Evolutionary conservation across 1,140 invertebrate genomes (phyloP).

Genomic region (Plutomurus gul): DNA sequence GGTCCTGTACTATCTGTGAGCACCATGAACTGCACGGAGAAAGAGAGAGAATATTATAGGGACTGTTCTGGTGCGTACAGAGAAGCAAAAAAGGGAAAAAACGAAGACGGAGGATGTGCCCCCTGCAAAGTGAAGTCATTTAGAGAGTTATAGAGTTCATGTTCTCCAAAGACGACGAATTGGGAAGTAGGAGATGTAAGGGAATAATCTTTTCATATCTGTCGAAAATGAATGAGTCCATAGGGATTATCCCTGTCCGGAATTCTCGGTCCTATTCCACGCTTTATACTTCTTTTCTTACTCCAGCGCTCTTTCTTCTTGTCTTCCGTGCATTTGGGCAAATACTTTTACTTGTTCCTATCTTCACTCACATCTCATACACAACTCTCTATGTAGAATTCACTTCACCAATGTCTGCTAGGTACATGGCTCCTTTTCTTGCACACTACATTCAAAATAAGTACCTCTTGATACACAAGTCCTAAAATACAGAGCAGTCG

Average conservation of each 20-base stretch:
- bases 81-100: neutral
- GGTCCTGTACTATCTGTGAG: no score
- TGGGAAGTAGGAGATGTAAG: conserved; percentile 30
- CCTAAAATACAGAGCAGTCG: no score
- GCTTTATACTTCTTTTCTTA: conserved; percentile 5
- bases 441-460: no score
- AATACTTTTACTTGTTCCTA: neutral
- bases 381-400: neutral
- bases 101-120: neutral
- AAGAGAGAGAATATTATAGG: neutral
- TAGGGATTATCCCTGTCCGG: conserved; percentile 30
- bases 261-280: conserved; percentile 9
- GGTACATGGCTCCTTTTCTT: no score
- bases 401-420: no score
- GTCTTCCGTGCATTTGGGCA: neutral
- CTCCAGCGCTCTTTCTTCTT: conserved; percentile 6
- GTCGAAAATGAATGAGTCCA: conserved; percentile 38
- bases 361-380: neutral
- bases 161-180: conserved; percentile 22
- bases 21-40: no score
- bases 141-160: conserved; percentile 27
- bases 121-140: conserved; percentile 20
- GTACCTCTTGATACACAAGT: no score
- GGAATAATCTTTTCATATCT: conserved; percentile 44
- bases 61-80: no score